phyloP scores from a whole-genome alignment of 64 coral and sea anemone species.

The Anthopleura sola region DNA sequence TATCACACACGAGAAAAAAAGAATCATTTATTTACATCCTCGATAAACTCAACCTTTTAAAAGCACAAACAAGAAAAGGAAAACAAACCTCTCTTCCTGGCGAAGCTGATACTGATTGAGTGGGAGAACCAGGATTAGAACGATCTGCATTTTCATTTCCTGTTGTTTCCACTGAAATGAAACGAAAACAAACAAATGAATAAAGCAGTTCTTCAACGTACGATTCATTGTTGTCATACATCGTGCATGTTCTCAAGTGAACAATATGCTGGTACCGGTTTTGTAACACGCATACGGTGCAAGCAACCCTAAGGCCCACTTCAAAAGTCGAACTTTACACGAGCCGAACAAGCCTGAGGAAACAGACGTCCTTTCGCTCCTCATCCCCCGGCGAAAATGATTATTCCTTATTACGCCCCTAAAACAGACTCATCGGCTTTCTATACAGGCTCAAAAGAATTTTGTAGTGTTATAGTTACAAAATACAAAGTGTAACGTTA shows the following conservation, averaged over 20 bases:
- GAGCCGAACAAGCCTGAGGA: too few species aligned
- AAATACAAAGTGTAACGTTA: too few species aligned
- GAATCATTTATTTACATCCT: background rate
- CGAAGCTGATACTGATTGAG: conserved; percentile 67
- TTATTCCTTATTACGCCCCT: too few species aligned
- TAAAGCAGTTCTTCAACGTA: background rate
- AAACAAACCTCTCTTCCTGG: conserved; percentile 77
- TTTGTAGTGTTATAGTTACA: too few species aligned
- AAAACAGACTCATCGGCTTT: too few species aligned
- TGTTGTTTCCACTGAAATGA: conserved; percentile 59
- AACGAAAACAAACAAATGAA: conserved; percentile 7
- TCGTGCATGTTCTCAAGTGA: background rate
- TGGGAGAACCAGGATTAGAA: conserved; percentile 80
- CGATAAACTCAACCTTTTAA: background rate
- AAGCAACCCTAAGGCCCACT: too few species aligned
- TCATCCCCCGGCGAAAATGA: too few species aligned
- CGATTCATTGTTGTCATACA: background rate
- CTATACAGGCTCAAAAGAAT: too few species aligned
- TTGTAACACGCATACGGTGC: too few species aligned
- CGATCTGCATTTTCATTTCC: conserved; percentile 58
- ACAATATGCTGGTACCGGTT: too few species aligned
- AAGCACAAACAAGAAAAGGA: background rate
- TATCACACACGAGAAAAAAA: background rate
- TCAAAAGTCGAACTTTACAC: too few species aligned
- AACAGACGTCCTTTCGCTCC: too few species aligned